Evolutionary conservation across 2,888 invertebrate genomes (phyloP), one percentile per base, ranked within the genome.

Genomic region (Patella ulyssiponensis): DNA sequence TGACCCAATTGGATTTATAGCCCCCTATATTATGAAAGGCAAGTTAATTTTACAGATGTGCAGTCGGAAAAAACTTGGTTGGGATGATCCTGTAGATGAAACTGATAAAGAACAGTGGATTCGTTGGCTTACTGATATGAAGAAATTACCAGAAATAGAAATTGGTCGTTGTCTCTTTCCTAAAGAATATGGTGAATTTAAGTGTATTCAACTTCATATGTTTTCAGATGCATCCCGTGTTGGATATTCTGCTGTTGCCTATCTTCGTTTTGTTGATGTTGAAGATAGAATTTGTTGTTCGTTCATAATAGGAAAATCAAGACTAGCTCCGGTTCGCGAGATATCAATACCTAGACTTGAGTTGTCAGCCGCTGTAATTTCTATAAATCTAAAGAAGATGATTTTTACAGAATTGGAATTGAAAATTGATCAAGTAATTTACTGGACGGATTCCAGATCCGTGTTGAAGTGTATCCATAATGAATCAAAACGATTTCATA

Each of bases 401-500:
- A 58, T 58, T 9, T 58, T 58, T 5, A 20, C 17, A 58, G 58
- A 58, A 58, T 15, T 58, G 2, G 58, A 58, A 7, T n/a, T 15
- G 17, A 58, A 12, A 2, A 58, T 58, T 58, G 58, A 58, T 20
- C 17, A 20, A n/a, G 58, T 58, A n/a, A 58, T 20, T 5, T 58
- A 58, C 14, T 58, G 58, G 58, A 14, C 12, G 17, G 58, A 58
- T 58, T 58, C 58, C 58, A 4, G 58, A 58, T 58, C 58, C 5
- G 58, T 58, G 17, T n/a, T 58, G 20, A 58, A 58, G 58, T n/a
- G 58, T 58, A 58, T 58, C 20, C 17, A 58, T 58, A 58, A 58
- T 58, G 58, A 58, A 14, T 58, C 58, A 7, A 58, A 20, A 58
- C 3, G 58, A 58, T 58, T 58, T 15, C 58, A 58, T 20, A 58